A percentile compares a stretch with the other conserved stretches of the same genome.
Conservation (phyloP, 2,797 vertebrate species). For the Sus cebifrons region DNA sequence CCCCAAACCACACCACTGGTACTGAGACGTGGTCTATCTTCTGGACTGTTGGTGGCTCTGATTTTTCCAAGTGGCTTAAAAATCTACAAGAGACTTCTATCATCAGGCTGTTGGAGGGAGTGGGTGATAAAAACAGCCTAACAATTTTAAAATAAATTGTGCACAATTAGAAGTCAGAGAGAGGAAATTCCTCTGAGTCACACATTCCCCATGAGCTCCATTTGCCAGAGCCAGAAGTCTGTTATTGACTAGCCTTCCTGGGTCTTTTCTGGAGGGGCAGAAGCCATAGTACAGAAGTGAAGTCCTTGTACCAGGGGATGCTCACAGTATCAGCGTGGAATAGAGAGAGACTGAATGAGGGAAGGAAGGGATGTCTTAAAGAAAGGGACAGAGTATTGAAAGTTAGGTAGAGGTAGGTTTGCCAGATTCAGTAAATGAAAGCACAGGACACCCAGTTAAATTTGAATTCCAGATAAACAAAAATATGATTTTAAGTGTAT, state of each 20-base stretch:
- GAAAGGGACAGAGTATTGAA: not conserved
- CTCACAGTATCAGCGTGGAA: not conserved
- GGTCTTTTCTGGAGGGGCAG: not conserved
- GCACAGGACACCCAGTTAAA: not conserved
- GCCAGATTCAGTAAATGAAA: constrained; percentile 1
- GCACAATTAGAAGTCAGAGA: not conserved
- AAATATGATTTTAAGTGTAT: not conserved
- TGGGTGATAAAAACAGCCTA: not conserved
- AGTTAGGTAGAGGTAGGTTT: not conserved
- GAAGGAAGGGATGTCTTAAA: not conserved
- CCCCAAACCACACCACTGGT: not conserved
- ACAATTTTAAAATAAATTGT: constrained; percentile 32
- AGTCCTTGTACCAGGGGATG: not conserved
- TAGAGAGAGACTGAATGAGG: not conserved
- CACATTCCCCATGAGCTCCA: not conserved
- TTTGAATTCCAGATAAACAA: constrained; percentile 22
- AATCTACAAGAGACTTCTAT: not conserved
- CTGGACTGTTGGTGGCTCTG: not conserved
- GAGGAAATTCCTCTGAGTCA: not conserved
- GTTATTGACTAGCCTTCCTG: not conserved
- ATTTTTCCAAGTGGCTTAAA: not conserved
- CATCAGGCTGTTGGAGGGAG: not conserved
- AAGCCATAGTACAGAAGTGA: rapidly evolving
- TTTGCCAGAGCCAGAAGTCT: not conserved
- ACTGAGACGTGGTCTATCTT: not conserved